phyloP scores from a whole-genome alignment of 2,888 invertebrate species.

The Caradrina clavipalpis region DNA sequence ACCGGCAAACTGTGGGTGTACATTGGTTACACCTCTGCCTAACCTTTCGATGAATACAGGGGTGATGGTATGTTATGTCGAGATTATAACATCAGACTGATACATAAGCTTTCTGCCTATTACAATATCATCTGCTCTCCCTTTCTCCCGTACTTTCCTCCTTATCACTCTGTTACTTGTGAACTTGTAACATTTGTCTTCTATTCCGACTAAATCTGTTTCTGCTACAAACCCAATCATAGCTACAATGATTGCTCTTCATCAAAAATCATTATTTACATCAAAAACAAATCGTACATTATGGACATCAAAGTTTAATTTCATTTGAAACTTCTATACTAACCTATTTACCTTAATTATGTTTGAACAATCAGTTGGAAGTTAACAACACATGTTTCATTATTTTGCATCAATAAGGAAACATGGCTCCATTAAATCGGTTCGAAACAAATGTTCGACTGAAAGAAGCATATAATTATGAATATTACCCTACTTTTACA shows the following conservation, averaged over 20 bases:
- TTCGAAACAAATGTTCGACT: conserved; percentile 18
- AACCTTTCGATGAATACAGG: too few relatives aligned
- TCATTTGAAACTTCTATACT: conserved; percentile 13
- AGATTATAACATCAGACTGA: background rate
- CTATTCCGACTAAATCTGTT: background rate
- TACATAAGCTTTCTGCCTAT: background rate
- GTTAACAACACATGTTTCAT: conserved; percentile 30
- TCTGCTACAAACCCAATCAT: background rate
- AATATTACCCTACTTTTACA: conserved; percentile 21
- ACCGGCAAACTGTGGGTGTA: too few relatives aligned
- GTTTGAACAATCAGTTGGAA: conserved; percentile 21
- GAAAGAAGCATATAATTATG: conserved; percentile 42
- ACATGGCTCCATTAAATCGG: conserved; percentile 25
- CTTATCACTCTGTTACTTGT: background rate
- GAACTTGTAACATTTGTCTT: background rate
- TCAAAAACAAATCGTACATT: background rate
- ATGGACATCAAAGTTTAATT: conserved; percentile 5
- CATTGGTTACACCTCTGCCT: too few relatives aligned
- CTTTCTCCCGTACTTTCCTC: too few relatives aligned
- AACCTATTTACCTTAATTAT: conserved; percentile 23
- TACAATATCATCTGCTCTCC: too few relatives aligned
- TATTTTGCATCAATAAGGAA: conserved; percentile 34
- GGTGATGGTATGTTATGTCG: too few relatives aligned
- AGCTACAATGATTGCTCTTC: background rate
- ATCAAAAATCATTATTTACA: background rate